Conservation (phyloP, 2,888 invertebrate genomes). For the Arge pagana region DNA sequence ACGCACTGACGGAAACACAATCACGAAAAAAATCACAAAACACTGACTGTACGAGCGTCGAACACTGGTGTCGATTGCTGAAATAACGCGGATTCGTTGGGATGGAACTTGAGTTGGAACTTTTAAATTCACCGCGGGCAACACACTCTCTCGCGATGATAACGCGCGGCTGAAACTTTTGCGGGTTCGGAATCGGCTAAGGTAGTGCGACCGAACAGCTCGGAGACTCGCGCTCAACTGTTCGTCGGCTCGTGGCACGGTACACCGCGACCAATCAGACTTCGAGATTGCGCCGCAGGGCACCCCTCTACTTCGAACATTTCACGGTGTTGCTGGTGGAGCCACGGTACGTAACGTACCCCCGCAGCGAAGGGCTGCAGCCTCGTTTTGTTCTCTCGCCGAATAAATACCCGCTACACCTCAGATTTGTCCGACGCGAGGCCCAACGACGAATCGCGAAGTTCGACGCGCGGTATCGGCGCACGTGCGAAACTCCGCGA, state of each 20-base stretch:
- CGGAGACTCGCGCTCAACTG: conserved; percentile 57
- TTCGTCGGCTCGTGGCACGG: conserved; percentile 51
- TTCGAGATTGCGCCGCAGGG: conserved; percentile 53
- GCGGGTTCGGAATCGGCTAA: conserved; percentile 15
- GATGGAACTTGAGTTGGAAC: too few relatives aligned
- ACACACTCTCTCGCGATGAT: not conserved
- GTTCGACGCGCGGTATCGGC: too few relatives aligned
- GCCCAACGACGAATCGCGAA: too few relatives aligned
- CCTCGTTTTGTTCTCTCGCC: too few relatives aligned
- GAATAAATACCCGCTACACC: too few relatives aligned
- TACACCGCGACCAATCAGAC: conserved; percentile 44
- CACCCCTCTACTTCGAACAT: conserved; percentile 1
- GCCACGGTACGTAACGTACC: conserved; percentile 17
- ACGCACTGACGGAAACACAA: conserved; percentile 18
- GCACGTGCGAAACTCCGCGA: too few relatives aligned
- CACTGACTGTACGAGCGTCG: not conserved
- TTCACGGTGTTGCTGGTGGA: conserved; percentile 8
- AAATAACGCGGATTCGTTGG: too few relatives aligned
- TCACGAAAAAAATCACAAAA: conserved; percentile 12
- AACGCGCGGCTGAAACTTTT: not conserved
- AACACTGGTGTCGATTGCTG: not conserved
- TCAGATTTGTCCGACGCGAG: too few relatives aligned
- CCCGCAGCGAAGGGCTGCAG: conserved; percentile 13
- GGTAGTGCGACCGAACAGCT: conserved; percentile 46
- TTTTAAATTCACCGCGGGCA: not conserved